Evolutionary conservation across 2,797 vertebrate species (phyloP).

Genomic region (Lithobates pipiens): DNA sequence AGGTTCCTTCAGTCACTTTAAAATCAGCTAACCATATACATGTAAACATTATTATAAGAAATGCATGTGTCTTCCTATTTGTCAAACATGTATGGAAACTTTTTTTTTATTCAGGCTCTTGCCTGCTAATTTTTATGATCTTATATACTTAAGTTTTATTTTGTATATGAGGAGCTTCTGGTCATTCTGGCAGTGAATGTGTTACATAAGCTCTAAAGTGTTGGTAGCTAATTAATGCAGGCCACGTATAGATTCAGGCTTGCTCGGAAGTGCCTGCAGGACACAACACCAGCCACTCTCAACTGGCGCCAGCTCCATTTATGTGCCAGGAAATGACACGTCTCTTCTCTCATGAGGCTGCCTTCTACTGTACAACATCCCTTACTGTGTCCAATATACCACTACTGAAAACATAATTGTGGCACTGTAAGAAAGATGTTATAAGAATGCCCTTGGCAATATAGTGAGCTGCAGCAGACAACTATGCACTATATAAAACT

Average conservation of each 20-base stretch:
- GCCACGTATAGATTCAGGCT: constrained; percentile 68
- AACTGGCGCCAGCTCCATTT: constrained; percentile 74
- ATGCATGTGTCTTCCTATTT: no score
- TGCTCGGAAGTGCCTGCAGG: constrained; percentile 69
- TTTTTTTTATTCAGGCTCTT: no score
- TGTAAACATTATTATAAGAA: no score
- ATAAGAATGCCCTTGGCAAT: constrained; percentile 22
- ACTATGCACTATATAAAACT: neutral
- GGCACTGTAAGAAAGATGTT: constrained; percentile 15
- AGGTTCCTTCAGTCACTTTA: no score
- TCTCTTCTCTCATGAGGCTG: constrained; percentile 50
- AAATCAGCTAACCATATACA: no score
- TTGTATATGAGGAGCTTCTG: neutral
- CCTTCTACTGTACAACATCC: neutral
- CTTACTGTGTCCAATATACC: constrained; percentile 1
- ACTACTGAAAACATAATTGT: constrained; percentile 1
- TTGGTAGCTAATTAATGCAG: constrained; percentile 58
- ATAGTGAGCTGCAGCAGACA: constrained; percentile 1
- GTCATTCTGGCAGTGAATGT: constrained; percentile 17
- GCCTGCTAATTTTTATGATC: no score
- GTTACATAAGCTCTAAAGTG: constrained; percentile 20
- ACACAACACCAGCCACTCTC: constrained; percentile 75
- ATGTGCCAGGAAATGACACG: constrained; percentile 75
- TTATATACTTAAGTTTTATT: neutral
- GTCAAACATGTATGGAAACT: no score